These are phyloP conservation scores for Hirtodrosophila alboralis DNA, from an alignment of 2,888 invertebrate genomes.

Conservation along the genomic window DNA sequence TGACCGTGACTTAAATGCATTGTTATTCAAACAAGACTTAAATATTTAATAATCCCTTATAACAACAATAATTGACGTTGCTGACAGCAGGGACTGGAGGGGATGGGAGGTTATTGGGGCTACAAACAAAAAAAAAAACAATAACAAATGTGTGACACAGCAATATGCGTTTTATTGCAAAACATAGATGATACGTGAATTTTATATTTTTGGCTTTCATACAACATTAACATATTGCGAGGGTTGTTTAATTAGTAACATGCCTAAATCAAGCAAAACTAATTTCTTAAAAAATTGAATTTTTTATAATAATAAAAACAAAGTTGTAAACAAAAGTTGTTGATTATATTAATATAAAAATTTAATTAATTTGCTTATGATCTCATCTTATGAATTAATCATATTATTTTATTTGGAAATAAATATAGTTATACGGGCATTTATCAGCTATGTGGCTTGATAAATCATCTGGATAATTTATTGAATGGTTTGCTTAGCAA, in stretches of 20 bases:
- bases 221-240: slow-evolving; percentile 16
- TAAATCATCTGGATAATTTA: too few relatives aligned
- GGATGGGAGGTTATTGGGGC: background rate
- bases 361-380: background rate
- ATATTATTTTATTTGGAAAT: too few relatives aligned
- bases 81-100: slow-evolving; percentile 4
- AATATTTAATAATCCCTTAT: slow-evolving; percentile 18
- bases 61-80: background rate
- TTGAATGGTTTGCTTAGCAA: too few relatives aligned
- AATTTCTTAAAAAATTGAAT: too few relatives aligned
- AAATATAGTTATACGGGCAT: too few relatives aligned
- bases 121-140: slow-evolving; percentile 10
- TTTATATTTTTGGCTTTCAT: slow-evolving; percentile 9
- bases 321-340: too few relatives aligned
- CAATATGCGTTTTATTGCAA: slow-evolving; percentile 50
- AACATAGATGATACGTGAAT: slow-evolving; percentile 35
- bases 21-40: slow-evolving; percentile 13
- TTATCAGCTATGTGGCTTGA: too few relatives aligned
- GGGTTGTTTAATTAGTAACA: slow-evolving; percentile 1
- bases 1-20: slow-evolving; percentile 35
- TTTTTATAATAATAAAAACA: too few relatives aligned
- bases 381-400: too few relatives aligned
- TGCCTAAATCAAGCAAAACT: too few relatives aligned
- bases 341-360: background rate
- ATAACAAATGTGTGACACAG: slow-evolving; percentile 31